phyloP scores from a whole-genome alignment of 2,888 invertebrate species.

The Sipunculus nudus region DNA sequence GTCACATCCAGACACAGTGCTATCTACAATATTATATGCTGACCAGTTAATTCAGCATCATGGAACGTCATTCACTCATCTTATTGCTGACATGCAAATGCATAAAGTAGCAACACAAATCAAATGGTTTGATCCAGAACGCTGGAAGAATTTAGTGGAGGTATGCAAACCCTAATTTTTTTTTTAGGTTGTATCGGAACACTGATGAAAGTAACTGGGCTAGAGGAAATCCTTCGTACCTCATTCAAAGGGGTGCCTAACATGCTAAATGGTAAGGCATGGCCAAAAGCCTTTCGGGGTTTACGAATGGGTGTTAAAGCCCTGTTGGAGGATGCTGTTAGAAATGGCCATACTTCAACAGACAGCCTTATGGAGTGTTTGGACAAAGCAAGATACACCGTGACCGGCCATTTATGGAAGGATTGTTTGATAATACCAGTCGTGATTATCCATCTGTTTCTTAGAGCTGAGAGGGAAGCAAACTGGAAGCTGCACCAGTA shows the following conservation, averaged over 20 bases:
- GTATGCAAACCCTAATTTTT: constrained; percentile 11
- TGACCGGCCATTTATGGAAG: constrained; percentile 10
- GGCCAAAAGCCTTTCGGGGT: constrained; percentile 13
- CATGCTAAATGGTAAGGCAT: constrained; percentile 23
- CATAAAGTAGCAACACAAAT: constrained; percentile 21
- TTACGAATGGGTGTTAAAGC: constrained; percentile 13
- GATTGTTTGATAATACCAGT: not conserved
- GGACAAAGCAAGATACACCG: constrained; percentile 4
- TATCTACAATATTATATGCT: constrained; percentile 5
- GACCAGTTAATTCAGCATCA: not conserved
- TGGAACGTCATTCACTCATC: not conserved
- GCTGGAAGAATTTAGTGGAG: constrained; percentile 14
- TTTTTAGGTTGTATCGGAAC: constrained; percentile 21
- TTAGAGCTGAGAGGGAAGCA: constrained; percentile 17
- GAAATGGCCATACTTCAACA: not conserved
- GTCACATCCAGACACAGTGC: constrained; percentile 17
- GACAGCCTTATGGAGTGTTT: not conserved
- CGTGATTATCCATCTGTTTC: not conserved
- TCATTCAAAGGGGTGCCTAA: constrained; percentile 11
- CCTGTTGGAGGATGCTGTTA: constrained; percentile 1
- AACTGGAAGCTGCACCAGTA: constrained; percentile 15
- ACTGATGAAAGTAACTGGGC: constrained; percentile 12
- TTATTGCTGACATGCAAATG: constrained; percentile 9
- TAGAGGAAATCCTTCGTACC: constrained; percentile 10
- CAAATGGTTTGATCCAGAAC: constrained; percentile 15